Conservation (phyloP, 1,140 invertebrate genomes). For the Sminthurides bifidus region DNA sequence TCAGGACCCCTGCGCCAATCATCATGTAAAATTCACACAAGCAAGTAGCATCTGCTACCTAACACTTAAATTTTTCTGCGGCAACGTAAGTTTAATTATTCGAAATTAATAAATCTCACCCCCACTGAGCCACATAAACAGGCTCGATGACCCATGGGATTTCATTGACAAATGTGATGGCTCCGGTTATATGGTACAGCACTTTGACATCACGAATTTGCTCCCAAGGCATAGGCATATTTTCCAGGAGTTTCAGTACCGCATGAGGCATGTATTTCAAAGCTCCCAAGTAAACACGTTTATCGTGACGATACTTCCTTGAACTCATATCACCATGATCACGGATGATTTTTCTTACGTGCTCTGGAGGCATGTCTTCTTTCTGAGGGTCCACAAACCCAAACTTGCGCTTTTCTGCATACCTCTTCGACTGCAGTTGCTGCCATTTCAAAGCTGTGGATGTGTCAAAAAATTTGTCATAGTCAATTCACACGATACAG, state of each 20-base stretch:
- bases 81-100: neutral
- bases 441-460: constrained; percentile 88
- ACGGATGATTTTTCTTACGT: constrained; percentile 95
- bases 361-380: constrained; percentile 98
- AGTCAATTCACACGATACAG: no score
- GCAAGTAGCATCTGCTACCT: neutral
- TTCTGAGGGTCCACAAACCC: constrained; percentile 98
- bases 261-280: constrained; percentile 99
- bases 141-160: constrained; percentile 99
- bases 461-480: no score
- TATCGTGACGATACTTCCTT: constrained; percentile 96
- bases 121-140: constrained; percentile 98
- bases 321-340: constrained; percentile 99
- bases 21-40: constrained; percentile 17
- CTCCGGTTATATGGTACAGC: constrained; percentile 94
- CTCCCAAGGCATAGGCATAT: constrained; percentile 99
- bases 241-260: constrained; percentile 94
- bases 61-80: no score
- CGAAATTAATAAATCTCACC: constrained; percentile 47
- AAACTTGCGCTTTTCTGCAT: constrained; percentile 95
- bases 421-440: constrained; percentile 92
- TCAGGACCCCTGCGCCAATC: constrained; percentile 33
- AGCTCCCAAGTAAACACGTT: constrained; percentile 94
- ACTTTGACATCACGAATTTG: constrained; percentile 97
- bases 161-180: constrained; percentile 99